A percentile compares a stretch with the other conserved stretches of the same genome.
phyloP scores from a whole-genome alignment of 1,140 invertebrate genomes.

The Monomorium pharaonis region DNA sequence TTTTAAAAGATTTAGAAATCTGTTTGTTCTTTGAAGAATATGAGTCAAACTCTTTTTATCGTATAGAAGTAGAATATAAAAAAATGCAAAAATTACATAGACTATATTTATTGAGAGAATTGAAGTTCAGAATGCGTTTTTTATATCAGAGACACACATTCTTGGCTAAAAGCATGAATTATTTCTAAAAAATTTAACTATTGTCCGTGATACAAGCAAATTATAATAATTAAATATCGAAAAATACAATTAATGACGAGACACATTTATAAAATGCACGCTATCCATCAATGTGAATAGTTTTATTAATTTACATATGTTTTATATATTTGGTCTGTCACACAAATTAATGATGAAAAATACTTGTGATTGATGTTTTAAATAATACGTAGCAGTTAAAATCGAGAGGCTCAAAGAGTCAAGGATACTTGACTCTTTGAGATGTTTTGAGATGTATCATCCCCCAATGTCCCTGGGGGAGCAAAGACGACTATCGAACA shows the following conservation, averaged over 20 bases:
- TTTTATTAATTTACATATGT: background rate
- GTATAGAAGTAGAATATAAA: no score
- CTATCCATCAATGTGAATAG: background rate
- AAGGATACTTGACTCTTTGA: no score
- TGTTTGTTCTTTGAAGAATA: no score
- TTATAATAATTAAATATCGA: background rate
- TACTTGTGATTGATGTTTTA: constrained; percentile 1
- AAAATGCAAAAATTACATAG: no score
- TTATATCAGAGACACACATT: no score
- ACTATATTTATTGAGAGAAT: no score
- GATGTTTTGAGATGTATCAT: constrained; percentile 61
- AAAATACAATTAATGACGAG: background rate
- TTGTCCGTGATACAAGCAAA: background rate
- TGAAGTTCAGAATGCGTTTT: no score
- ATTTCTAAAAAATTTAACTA: background rate
- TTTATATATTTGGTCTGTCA: background rate
- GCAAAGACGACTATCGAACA: constrained; percentile 62
- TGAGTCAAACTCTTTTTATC: no score
- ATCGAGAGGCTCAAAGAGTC: constrained; percentile 26
- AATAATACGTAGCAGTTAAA: background rate
- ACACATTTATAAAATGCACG: background rate
- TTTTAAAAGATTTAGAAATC: no score
- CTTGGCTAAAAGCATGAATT: no score
- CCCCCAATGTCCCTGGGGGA: constrained; percentile 35
- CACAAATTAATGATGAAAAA: background rate